phyloP scores from a whole-genome alignment of 2,113 vertebrate species.

The Dendropsophus ebraccatus region DNA sequence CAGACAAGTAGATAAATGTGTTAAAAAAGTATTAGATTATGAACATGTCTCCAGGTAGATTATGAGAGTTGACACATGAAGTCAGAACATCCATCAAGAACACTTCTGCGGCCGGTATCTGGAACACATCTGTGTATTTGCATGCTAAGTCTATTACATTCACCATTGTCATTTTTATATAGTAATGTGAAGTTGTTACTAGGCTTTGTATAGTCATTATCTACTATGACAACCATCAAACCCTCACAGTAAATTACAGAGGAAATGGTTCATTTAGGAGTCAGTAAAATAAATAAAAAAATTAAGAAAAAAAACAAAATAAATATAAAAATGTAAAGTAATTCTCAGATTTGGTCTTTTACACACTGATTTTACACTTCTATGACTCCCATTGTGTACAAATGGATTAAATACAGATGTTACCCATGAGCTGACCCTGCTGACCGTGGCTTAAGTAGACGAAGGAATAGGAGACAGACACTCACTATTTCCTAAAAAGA shows the following conservation, averaged over 20 bases:
- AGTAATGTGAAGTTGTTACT: neutral
- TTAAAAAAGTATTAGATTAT: neutral
- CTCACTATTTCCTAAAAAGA: constrained; percentile 66
- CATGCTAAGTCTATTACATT: constrained; percentile 45
- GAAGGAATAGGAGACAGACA: constrained; percentile 83
- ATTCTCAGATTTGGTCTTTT: constrained; percentile 11
- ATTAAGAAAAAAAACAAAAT: neutral
- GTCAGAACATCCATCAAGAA: constrained; percentile 25
- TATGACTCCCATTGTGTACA: constrained; percentile 78
- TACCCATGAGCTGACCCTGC: constrained; percentile 79
- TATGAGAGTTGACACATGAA: neutral
- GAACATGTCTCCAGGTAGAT: neutral
- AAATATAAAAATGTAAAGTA: neutral
- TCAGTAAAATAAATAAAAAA: neutral
- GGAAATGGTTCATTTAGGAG: neutral
- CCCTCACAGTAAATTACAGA: neutral
- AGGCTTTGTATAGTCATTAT: constrained; percentile 8
- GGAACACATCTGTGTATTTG: constrained; percentile 32
- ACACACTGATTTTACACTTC: constrained; percentile 61
- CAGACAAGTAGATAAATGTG: neutral
- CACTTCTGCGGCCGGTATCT: neutral
- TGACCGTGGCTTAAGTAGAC: constrained; percentile 76
- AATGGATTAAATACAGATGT: constrained; percentile 97
- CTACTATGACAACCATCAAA: neutral
- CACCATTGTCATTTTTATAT: neutral